Evolutionary conservation across 2,888 invertebrate genomes (phyloP).

Genomic region (Lasioglossum vierecki): DNA sequence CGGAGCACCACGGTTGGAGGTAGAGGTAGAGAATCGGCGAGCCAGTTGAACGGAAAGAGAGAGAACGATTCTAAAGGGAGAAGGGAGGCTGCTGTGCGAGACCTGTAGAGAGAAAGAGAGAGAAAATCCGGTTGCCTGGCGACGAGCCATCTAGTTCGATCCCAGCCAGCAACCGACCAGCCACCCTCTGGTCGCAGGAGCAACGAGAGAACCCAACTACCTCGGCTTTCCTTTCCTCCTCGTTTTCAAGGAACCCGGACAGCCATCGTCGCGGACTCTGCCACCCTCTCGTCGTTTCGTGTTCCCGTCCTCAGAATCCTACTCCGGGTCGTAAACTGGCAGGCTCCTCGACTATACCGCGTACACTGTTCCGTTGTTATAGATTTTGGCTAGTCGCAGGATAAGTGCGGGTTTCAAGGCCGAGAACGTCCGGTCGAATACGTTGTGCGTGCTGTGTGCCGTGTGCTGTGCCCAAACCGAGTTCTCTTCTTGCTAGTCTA

Average conservation of each 20-base stretch:
- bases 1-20: constrained; percentile 17
- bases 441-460: constrained; percentile 17
- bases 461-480: background rate
- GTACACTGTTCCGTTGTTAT: background rate
- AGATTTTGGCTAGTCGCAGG: constrained; percentile 16
- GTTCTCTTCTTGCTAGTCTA: background rate
- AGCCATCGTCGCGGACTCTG: background rate
- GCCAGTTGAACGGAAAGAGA: constrained; percentile 26
- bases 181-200: constrained; percentile 71
- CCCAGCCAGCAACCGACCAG: constrained; percentile 80
- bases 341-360: background rate
- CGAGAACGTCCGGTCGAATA: constrained; percentile 22
- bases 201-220: constrained; percentile 59
- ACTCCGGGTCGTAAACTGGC: background rate
- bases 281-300: constrained; percentile 21
- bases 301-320: background rate
- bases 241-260: constrained; percentile 29
- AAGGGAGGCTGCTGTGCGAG: constrained; percentile 3
- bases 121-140: constrained; percentile 81
- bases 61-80: constrained; percentile 14
- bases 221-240: constrained; percentile 48
- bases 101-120: constrained; percentile 53
- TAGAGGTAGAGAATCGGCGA: constrained; percentile 21
- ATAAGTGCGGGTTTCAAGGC: constrained; percentile 53
- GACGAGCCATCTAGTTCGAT: constrained; percentile 84